A percentile compares a stretch with the other conserved stretches of the same genome.
phyloP scores from a whole-genome alignment of 2,113 vertebrate species.

The Mastomys coucha region DNA sequence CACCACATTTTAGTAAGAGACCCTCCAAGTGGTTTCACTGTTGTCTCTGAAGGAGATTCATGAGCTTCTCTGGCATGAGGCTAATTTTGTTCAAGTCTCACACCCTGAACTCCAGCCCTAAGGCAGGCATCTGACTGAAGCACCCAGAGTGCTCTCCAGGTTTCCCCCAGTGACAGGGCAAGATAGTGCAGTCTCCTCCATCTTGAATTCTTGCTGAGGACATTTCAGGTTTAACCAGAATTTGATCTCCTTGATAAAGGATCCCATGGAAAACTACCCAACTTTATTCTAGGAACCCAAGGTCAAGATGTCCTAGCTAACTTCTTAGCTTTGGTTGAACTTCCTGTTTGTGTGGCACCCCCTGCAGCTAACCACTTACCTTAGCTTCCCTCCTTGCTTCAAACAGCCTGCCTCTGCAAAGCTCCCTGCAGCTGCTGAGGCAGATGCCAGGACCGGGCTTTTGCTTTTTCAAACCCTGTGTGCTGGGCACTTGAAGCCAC shows the following conservation, averaged over 20 bases:
- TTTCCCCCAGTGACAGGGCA: not conserved
- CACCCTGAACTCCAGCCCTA: not conserved
- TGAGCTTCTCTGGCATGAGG: not conserved
- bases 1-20: not conserved
- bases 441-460: not conserved
- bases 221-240: not conserved
- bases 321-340: not conserved
- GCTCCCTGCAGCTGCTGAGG: not conserved
- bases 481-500: not conserved
- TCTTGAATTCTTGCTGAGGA: not conserved
- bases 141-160: not conserved
- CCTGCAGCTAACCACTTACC: not conserved
- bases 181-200: not conserved
- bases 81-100: conserved; percentile 1
- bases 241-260: not conserved
- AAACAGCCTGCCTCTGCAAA: not conserved
- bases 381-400: not conserved
- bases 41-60: not conserved
- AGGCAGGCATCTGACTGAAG: not conserved
- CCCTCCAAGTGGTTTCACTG: not conserved
- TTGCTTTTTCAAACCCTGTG: not conserved
- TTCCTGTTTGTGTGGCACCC: not conserved
- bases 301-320: not conserved
- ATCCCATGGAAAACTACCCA: not conserved
- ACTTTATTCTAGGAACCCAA: not conserved